These are phyloP conservation scores for Rhyacophila evoluta DNA, from an alignment of 2,888 invertebrate genomes.

Conservation along the genomic window DNA sequence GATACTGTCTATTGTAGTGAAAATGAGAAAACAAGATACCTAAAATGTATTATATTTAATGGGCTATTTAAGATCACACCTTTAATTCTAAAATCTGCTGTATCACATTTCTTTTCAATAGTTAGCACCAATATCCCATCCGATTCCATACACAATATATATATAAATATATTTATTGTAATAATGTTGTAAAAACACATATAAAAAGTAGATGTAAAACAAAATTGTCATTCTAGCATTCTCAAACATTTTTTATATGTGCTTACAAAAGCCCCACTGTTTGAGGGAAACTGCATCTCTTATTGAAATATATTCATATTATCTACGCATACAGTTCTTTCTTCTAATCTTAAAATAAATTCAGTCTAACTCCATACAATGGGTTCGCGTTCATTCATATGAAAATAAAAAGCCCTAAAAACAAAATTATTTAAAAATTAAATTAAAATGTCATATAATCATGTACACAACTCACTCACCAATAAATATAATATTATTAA, in stretches of 20 bases:
- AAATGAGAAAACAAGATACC: conserved; percentile 40
- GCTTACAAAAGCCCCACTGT: not conserved
- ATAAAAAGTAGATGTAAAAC: conserved; percentile 52
- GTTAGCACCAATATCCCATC: conserved; percentile 55
- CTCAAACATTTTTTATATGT: conserved; percentile 31
- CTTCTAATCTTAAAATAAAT: conserved; percentile 51
- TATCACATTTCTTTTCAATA: conserved; percentile 55
- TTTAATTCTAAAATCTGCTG: conserved; percentile 53
- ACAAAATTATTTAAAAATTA: not conserved
- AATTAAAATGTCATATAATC: no score
- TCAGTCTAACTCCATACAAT: conserved; percentile 54
- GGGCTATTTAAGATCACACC: conserved; percentile 54
- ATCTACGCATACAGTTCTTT: conserved; percentile 33
- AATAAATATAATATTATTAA: no score
- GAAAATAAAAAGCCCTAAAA: not conserved
- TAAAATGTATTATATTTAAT: conserved; percentile 44
- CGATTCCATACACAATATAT: conserved; percentile 51
- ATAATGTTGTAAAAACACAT: conserved; percentile 52
- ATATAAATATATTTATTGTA: conserved; percentile 50
- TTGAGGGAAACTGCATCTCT: conserved; percentile 23
- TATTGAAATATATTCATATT: conserved; percentile 37
- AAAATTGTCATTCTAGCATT: conserved; percentile 51
- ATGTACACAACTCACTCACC: no score
- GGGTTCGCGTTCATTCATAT: conserved; percentile 37
- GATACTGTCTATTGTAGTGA: not conserved